These are phyloP conservation scores for Hypsibius dujardini DNA, from an alignment of 1,140 invertebrate species.

Conservation along the genomic window DNA sequence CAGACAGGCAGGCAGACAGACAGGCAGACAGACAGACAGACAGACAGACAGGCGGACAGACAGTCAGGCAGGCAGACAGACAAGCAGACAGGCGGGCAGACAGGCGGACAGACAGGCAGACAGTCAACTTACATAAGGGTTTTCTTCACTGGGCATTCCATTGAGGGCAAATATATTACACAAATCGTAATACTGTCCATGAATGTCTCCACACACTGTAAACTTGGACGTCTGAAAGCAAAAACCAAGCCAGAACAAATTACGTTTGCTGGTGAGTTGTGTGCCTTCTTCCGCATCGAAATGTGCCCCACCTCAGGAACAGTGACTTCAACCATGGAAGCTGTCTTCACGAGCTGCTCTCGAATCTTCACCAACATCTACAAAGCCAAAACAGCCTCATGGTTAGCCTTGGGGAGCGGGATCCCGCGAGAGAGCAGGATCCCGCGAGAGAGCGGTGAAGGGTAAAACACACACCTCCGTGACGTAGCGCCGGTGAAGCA, in stretches of 20 bases:
- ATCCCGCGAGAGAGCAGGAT: too few relatives aligned
- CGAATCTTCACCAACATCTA: constrained; percentile 85
- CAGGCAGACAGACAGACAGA: too few relatives aligned
- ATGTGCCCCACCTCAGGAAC: constrained; percentile 46
- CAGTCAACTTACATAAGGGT: constrained; percentile 84
- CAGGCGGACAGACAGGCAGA: too few relatives aligned
- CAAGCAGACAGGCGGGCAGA: too few relatives aligned
- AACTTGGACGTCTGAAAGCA: constrained; percentile 56
- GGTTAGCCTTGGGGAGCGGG: too few relatives aligned
- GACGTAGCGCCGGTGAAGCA: constrained; percentile 87
- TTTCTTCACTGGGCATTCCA: constrained; percentile 75
- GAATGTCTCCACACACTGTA: constrained; percentile 98
- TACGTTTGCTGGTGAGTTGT: background rate
- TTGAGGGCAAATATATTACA: constrained; percentile 95
- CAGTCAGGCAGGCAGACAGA: too few relatives aligned
- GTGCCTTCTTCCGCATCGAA: background rate
- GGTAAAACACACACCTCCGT: too few relatives aligned
- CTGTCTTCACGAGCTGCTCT: constrained; percentile 58
- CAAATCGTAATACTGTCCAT: constrained; percentile 96
- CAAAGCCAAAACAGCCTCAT: too few relatives aligned
- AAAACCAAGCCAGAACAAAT: constrained; percentile 3
- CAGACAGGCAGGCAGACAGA: too few relatives aligned
- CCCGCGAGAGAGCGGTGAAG: too few relatives aligned
- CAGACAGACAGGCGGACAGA: too few relatives aligned
- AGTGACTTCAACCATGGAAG: constrained; percentile 70